Base-by-base conservation (phyloP, 2,113 vertebrate species). In the Lagenorhynchus albirostris region DNA sequence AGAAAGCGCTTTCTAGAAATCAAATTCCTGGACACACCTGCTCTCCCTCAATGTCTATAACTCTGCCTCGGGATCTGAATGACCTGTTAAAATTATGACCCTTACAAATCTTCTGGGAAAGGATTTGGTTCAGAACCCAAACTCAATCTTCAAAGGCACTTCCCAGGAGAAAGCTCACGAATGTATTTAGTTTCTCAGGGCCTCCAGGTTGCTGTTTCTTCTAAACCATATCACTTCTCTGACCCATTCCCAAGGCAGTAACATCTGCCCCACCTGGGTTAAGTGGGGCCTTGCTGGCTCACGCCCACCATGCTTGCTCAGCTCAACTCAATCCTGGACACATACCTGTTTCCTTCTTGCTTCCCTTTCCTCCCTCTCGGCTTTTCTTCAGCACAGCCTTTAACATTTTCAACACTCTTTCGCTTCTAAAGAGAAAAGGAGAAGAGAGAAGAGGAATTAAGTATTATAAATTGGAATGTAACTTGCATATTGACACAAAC, bases 311-410 rank as follows among this genome's bases (percentile, higher is more conserved):
- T 0, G 9, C 21, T 44, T 25, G 29, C 25, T 65, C 74, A 21
- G 14, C 11, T 41, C 97, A 29, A 2, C 36, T 85, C 31, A 1
- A 4, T 38, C n/a, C 17, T 10, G 2, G 2, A 33, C 18, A 98
- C 99, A 94, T 99, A 99, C 99, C 99, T 98, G 99, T 68, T 81
- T 99, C 99, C 97, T 99, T 99, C 98, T 99, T 99, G 99, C 97
- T 99, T 90, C 99, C 99, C 97, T 99, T 99, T 98, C 99, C 99
- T 97, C 99, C 99, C 88, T 99, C 99, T 98, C 99, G 99, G 98
- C 99, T 99, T 99, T 99, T 99, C 98, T 99, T 99, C 95, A 99
- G 98, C 98, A 99, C 99, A 4, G 99, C 99, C 98, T 99, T 99
- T 98, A 99, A 99, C 99, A 99, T 99, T 98, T 98, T 97, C 98